Percentiles rank a stretch among this genome's conserved stretches.
Evolutionary conservation across 2,113 vertebrate genomes (phyloP).

Genomic region (Otis tarda): DNA sequence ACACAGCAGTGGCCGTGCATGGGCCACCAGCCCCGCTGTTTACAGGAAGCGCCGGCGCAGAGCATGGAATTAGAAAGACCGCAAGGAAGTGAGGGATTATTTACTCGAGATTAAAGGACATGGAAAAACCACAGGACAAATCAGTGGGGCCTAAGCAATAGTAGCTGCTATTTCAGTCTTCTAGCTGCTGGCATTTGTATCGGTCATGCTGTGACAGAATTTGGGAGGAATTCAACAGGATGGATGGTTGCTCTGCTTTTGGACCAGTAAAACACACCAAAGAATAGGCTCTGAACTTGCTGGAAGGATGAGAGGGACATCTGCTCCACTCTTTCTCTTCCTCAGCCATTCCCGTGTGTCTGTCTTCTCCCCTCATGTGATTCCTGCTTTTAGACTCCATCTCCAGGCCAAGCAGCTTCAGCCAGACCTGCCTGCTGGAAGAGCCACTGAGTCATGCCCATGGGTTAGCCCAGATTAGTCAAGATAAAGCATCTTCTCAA

Average conservation of each 20-base stretch:
- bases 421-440: not conserved
- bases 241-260: not conserved
- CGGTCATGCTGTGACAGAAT: not conserved
- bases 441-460: not conserved
- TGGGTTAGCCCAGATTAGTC: not conserved
- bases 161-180: slow-evolving; percentile 63
- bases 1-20: not conserved
- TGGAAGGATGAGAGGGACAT: not conserved
- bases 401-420: not conserved
- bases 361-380: not conserved
- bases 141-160: slow-evolving; percentile 59
- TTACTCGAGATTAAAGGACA: slow-evolving; percentile 60
- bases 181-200: slow-evolving; percentile 1
- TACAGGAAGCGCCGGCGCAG: slow-evolving; percentile 58
- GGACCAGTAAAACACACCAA: not conserved
- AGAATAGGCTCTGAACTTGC: not conserved
- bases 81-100: slow-evolving; percentile 72
- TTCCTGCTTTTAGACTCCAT: not conserved
- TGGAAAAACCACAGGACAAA: slow-evolving; percentile 67
- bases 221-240: not conserved
- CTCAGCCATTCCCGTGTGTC: not conserved
- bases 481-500: not conserved
- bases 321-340: not conserved
- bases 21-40: slow-evolving; percentile 44
- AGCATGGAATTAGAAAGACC: slow-evolving; percentile 69